Base-by-base conservation (phyloP, 1,140 invertebrate species). In the Pinna nobilis region DNA sequence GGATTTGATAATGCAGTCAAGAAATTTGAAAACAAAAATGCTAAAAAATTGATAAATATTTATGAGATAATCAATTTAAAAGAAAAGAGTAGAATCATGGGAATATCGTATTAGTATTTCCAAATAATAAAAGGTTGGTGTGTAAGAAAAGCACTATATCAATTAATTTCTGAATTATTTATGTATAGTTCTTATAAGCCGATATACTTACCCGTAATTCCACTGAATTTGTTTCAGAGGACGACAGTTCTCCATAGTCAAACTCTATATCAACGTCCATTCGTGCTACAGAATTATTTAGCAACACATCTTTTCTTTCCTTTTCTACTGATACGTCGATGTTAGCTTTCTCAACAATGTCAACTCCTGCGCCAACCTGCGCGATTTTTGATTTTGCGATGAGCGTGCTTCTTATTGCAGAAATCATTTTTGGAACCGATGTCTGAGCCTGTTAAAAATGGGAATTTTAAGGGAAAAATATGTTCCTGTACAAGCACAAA, bases 201-300 rank as follows among this genome's bases (percentile, higher is more conserved):
- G n/a, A n/a, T 53, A 44, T 0, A 41, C 47, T 32, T 63, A 70
- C 68, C 68, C 59, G 50, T 9, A 70, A 23, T 39, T 70, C 68
- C 57, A 70, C 59, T 20, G 41, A 23, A 23, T 35, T 28, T 20
- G 59, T 59, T 25, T 28, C 51, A 20, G 55, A 30, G 30, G 35
- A 61, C 28, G 44, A 18, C 18, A 70, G 33, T 7, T 30, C 33
- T 4, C 39, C 44, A 39, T 37, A 37, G 39, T 63, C 68, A 30
- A 70, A 49, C 44, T 53, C 13, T 13, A 70, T 32, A 11, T 39
- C 39, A 55, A 39, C 59, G 28, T 63, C 47, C n/a, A 57, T 50
- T 20, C 35, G 37, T 23, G 39, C 23, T n/a, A 63, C 32, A 23
- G 57, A 47, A 61, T 70, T 61, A 32, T 61, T 63, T 6, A 61